These are phyloP conservation scores for Heliornis fulica DNA, from an alignment of 2,113 vertebrate genomes.

Conservation along the genomic window DNA sequence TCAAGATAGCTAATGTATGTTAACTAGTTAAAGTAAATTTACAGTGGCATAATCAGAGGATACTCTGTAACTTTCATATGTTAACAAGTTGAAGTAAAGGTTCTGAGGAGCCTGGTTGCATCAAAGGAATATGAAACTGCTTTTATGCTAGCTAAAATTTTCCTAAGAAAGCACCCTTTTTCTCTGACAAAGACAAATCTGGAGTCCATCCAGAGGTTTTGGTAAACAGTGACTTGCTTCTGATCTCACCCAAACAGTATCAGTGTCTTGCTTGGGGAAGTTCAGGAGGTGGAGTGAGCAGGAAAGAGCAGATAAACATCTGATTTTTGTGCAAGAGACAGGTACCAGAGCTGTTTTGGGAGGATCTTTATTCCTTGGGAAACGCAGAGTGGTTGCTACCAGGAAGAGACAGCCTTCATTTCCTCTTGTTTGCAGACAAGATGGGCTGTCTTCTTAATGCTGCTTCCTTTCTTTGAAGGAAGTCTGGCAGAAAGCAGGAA, in stretches of 20 bases:
- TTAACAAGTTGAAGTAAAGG: not conserved
- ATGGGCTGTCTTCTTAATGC: not conserved
- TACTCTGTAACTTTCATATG: not conserved
- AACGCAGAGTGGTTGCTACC: not conserved
- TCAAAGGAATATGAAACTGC: not conserved
- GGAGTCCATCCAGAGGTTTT: not conserved
- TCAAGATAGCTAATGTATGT: not conserved
- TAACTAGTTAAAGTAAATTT: not conserved
- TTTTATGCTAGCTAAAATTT: not conserved
- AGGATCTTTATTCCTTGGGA: not conserved
- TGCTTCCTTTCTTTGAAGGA: not conserved
- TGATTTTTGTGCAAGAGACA: not conserved
- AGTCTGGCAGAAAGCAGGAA: not conserved
- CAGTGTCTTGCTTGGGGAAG: not conserved
- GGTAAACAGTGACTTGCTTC: not conserved
- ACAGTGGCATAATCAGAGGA: not conserved
- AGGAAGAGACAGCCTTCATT: not conserved
- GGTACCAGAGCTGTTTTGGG: not conserved
- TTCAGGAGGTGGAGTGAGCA: not conserved
- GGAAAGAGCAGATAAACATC: not conserved
- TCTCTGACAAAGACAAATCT: not conserved
- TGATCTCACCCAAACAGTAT: not conserved
- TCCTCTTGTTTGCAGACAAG: not conserved
- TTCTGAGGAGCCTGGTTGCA: not conserved
- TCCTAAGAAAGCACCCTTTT: not conserved